Conservation (phyloP, 2,113 vertebrate genomes). For the Protobothrops mucrosquamatus region DNA sequence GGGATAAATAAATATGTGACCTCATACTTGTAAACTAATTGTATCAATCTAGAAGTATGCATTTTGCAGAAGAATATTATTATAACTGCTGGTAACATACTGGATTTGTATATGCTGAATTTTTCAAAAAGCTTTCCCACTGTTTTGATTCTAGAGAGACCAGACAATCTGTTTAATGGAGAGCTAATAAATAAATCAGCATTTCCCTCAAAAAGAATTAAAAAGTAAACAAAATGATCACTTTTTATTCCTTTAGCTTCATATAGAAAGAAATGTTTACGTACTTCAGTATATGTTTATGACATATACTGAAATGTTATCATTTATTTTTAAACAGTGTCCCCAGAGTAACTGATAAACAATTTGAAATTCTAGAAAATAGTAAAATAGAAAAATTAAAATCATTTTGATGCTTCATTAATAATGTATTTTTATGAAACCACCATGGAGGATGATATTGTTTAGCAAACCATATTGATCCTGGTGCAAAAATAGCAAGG, state of each 20-base stretch:
- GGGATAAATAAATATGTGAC: slow-evolving; percentile 3
- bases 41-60: background rate
- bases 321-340: slow-evolving; percentile 27
- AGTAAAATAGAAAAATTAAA: background rate
- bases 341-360: slow-evolving; percentile 21
- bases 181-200: slow-evolving; percentile 40
- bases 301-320: background rate
- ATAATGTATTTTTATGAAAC: slow-evolving; percentile 10
- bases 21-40: slow-evolving; percentile 16
- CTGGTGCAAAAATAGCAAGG: slow-evolving; percentile 41
- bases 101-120: slow-evolving; percentile 31
- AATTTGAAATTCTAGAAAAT: slow-evolving; percentile 1
- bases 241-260: background rate
- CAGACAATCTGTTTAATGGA: slow-evolving; percentile 19
- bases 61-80: background rate
- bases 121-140: slow-evolving; percentile 28
- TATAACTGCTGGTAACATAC: background rate
- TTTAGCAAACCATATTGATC: slow-evolving; percentile 6
- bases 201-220: slow-evolving; percentile 50
- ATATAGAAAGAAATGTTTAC: background rate
- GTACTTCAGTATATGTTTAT: background rate
- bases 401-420: slow-evolving; percentile 37
- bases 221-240: background rate
- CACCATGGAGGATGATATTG: slow-evolving; percentile 21
- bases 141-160: slow-evolving; percentile 43